phyloP scores from a whole-genome alignment of 2,797 vertebrate species.

The Poeciliopsis turneri region DNA sequence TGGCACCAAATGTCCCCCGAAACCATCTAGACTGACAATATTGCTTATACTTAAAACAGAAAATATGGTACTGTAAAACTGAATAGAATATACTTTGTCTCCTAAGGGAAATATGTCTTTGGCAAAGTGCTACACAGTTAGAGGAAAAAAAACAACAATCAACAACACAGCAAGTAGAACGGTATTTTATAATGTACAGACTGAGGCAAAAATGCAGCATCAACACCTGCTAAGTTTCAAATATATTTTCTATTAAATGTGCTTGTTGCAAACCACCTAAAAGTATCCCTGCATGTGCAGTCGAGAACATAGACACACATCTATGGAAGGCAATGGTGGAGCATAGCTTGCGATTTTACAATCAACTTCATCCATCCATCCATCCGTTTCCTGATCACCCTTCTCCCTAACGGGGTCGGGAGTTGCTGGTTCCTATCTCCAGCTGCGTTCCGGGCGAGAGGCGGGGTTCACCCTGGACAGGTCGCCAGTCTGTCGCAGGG shows the following conservation, averaged over 20 bases:
- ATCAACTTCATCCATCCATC: no score
- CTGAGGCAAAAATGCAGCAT: not conserved
- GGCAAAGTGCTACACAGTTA: not conserved
- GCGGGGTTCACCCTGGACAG: no score
- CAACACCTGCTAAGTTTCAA: not conserved
- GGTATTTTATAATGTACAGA: not conserved
- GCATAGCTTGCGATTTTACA: no score
- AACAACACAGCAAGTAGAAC: not conserved
- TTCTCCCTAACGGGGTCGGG: no score
- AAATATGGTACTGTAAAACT: not conserved
- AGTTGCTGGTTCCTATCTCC: no score
- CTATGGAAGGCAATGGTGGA: no score
- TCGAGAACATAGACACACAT: no score
- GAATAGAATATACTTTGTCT: not conserved
- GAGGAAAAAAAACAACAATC: not conserved
- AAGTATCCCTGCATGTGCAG: no score
- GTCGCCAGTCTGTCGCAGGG: no score
- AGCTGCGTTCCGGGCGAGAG: no score
- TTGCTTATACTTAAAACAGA: not conserved
- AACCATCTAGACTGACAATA: not conserved
- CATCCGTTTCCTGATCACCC: no score
- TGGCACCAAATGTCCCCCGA: not conserved
- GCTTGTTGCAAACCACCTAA: not conserved
- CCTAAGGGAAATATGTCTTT: not conserved
- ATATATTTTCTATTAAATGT: not conserved